phyloP scores from a whole-genome alignment of 2,113 vertebrate genomes.

The Epinephelus moara region DNA sequence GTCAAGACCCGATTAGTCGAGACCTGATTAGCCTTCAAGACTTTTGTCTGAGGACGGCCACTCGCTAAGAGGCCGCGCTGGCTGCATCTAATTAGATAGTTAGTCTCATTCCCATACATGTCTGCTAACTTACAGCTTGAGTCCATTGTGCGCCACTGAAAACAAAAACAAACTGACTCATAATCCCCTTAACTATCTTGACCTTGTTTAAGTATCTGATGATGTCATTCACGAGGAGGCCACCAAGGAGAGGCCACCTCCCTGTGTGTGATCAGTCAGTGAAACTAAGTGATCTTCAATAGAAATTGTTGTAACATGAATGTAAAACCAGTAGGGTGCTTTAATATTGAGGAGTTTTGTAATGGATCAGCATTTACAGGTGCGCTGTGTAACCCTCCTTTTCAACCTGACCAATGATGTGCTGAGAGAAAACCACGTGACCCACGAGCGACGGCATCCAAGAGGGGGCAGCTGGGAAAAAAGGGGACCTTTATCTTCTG shows the following conservation, averaged over 20 bases:
- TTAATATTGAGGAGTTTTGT: not conserved
- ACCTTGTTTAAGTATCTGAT: conserved; percentile 78
- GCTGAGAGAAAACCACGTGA: conserved; percentile 32
- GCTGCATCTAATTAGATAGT: conserved; percentile 73
- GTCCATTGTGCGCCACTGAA: conserved; percentile 68
- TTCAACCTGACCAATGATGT: conserved; percentile 5
- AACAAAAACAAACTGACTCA: conserved; percentile 74
- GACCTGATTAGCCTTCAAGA: conserved; percentile 76
- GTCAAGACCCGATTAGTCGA: conserved; percentile 65
- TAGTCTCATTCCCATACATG: conserved; percentile 79
- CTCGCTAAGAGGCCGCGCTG: conserved; percentile 48
- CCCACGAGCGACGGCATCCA: conserved; percentile 84
- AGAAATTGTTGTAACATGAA: not conserved
- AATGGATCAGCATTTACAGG: not conserved
- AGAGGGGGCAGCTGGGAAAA: conserved; percentile 91
- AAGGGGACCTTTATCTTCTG: conserved; percentile 93
- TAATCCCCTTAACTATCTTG: conserved; percentile 80
- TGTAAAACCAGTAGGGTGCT: not conserved
- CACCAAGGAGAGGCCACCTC: conserved; percentile 40
- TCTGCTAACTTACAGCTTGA: conserved; percentile 58
- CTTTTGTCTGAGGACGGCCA: conserved; percentile 69
- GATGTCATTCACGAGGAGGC: conserved; percentile 58
- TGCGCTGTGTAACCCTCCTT: not conserved
- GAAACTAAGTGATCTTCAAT: conserved; percentile 12
- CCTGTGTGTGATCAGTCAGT: conserved; percentile 40